A percentile compares a stretch with the other conserved stretches of the same genome.
Conservation (phyloP, 2,797 vertebrate species). For the Betta splendens region DNA sequence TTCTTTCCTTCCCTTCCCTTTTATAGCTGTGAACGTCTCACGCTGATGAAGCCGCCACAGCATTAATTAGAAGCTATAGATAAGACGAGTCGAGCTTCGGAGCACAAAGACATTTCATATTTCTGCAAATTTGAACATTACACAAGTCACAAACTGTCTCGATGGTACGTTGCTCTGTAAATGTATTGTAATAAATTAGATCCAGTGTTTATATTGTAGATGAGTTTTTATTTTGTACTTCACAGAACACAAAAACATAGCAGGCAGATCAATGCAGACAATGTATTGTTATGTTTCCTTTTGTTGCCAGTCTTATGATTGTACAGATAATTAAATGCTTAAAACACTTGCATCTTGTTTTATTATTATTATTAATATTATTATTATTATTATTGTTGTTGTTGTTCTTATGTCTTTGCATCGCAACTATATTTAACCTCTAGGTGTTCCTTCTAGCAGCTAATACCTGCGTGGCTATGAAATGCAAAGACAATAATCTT, state of each 20-base stretch:
- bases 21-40: conserved; percentile 63
- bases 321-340: conserved; percentile 78
- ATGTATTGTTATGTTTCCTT: conserved; percentile 33
- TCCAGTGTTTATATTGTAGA: conserved; percentile 78
- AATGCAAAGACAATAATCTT: not conserved
- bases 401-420: conserved; percentile 13
- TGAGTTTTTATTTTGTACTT: conserved; percentile 62
- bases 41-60: conserved; percentile 19
- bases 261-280: conserved; percentile 34
- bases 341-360: too few relatives aligned
- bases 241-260: conserved; percentile 42
- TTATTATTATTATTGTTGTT: too few relatives aligned
- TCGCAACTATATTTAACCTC: not conserved
- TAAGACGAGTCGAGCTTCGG: conserved; percentile 17
- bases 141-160: conserved; percentile 46
- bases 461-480: not conserved
- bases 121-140: conserved; percentile 54
- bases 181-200: conserved; percentile 66
- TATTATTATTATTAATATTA: too few relatives aligned
- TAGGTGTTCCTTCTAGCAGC: not conserved
- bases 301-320: conserved; percentile 55
- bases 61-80: conserved; percentile 14
- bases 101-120: conserved; percentile 51
- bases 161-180: conserved; percentile 74
- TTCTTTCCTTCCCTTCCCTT: conserved; percentile 31